phyloP scores from a whole-genome alignment of 2,113 vertebrate genomes.

The Trogon surrucura region DNA sequence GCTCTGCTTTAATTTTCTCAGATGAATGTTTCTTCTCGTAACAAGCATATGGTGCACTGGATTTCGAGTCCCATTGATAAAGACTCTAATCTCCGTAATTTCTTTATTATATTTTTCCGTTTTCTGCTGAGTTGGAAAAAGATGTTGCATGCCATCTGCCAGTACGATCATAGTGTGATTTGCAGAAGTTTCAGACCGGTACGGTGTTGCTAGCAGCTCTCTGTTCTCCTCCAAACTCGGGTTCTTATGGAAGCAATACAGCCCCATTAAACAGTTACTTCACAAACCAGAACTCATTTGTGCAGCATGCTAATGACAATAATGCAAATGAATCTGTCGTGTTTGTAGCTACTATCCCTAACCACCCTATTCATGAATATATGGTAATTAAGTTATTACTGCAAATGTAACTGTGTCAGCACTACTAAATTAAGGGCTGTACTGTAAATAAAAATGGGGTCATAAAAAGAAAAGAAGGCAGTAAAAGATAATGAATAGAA shows the following conservation, averaged over 20 bases:
- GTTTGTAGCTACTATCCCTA: conserved; percentile 56
- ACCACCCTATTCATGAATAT: conserved; percentile 58
- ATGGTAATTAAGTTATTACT: conserved; percentile 73
- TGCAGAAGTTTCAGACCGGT: conserved; percentile 14
- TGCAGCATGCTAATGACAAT: conserved; percentile 42
- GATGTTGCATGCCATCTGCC: conserved; percentile 39
- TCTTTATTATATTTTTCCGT: conserved; percentile 50
- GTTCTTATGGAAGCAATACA: neutral
- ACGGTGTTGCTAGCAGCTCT: neutral
- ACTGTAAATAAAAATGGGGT: conserved; percentile 70
- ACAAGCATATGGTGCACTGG: conserved; percentile 53
- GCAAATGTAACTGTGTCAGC: conserved; percentile 57
- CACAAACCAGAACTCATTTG: conserved; percentile 23
- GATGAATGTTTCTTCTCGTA: conserved; percentile 47
- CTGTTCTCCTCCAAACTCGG: conserved; percentile 2
- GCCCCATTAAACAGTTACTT: conserved; percentile 2
- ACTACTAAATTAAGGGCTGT: conserved; percentile 61
- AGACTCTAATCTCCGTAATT: conserved; percentile 24
- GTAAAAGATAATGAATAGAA: conserved; percentile 4
- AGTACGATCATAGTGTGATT: neutral
- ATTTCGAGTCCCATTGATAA: conserved; percentile 65
- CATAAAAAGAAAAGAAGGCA: conserved; percentile 38
- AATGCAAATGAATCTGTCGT: conserved; percentile 58
- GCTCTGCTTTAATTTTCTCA: conserved; percentile 38
- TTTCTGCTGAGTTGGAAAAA: conserved; percentile 64